Evolutionary conservation across 2,888 invertebrate species (phyloP), one percentile per base, ranked within the genome.

Genomic region (Baronia brevicornis): DNA sequence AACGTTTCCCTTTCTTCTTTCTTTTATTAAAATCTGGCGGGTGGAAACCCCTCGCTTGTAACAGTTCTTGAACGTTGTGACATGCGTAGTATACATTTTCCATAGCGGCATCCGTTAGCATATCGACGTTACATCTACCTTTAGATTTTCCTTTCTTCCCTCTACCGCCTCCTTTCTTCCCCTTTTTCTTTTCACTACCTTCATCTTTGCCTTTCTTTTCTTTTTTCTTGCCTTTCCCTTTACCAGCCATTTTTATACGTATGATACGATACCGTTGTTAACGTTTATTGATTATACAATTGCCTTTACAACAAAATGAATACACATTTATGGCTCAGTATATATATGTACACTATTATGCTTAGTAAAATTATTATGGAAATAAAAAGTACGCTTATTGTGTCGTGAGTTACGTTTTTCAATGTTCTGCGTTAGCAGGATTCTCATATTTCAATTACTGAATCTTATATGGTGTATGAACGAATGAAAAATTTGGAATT

Each of bases 21-120:
- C 94, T 95, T 73, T 94, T 94, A 50, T 91, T 91, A 3, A 90
- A 92, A 43, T 94, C 94, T 0, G 94, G 93, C 89, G 96, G 96
- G 14, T 92, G 91, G 66, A 96, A 97, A 0, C 97, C 97, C 44
- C 96, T 86, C 19, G 91, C 91, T 51, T 90, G 90, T 6, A 97
- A 74, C 5, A 96, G 86, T 59, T 96, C 96, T 71, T 95, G 95
- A 1, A 96, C 92, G 62, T 95, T 96, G 60, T 97, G 97, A 48
- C 96, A 96, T 1, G 93, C 94, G 58, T 94, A 94, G 65, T 97
- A 96, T 0, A 96, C 95, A 59, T 97, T 97, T 45, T 95, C 92
- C 94, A 97, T 96, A 0, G 95, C 96, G 2, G 92, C 91, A 49
- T 94, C 94, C 43, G 93, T 94, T 54, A 96, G 89, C 56, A 96